Base-by-base conservation (phyloP, 2,113 vertebrate genomes). In the Plestiodon gilberti region DNA sequence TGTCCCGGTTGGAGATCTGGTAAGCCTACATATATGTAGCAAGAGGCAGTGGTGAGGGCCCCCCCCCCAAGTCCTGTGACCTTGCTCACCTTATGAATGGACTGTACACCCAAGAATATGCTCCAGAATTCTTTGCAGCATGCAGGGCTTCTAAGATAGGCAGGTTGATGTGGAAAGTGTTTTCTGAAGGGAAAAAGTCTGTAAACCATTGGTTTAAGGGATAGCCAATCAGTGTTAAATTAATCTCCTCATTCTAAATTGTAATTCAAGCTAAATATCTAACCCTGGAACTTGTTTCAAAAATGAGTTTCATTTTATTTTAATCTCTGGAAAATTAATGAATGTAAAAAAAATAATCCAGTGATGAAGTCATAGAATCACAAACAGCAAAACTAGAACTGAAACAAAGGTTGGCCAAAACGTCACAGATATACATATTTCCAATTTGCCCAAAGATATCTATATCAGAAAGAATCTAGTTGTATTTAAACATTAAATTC, bases 221-320 rank as follows among this genome's bases (percentile, higher is more conserved):
- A 40, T 25, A 25, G 14, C n/a, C n/a, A n/a, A n/a, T n/a, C n/a
- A n/a, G 78, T 15, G 28, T 6, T 64, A 28, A 15, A 23, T 64
- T 17, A 59, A 70, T 15, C 30, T 14, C n/a, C 3, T 4, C 13
- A n/a, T n/a, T 3, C 40, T 28, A 14, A 25, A n/a, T 70, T 3
- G 2, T 70, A 70, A n/a, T n/a, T 1, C 69, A 80, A 74, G 78
- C 82, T 92, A 85, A 9, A 38, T 87, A 91, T 82, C 61, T 78
- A 90, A 48, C 85, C 55, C 38, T 74, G 22, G 15, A 40, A 15
- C 20, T 57, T 0, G 17, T 23, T 82, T 43, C 28, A 70, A n/a
- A 69, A 69, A 33, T 43, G 22, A 35, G 13, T 69, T 38, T 40
- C 48, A 20, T 52, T 43, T 40, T 59, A 5, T 23, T 71, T 88